Base-by-base conservation (phyloP, 2,888 invertebrate genomes). In the Eupeodes luniger region DNA sequence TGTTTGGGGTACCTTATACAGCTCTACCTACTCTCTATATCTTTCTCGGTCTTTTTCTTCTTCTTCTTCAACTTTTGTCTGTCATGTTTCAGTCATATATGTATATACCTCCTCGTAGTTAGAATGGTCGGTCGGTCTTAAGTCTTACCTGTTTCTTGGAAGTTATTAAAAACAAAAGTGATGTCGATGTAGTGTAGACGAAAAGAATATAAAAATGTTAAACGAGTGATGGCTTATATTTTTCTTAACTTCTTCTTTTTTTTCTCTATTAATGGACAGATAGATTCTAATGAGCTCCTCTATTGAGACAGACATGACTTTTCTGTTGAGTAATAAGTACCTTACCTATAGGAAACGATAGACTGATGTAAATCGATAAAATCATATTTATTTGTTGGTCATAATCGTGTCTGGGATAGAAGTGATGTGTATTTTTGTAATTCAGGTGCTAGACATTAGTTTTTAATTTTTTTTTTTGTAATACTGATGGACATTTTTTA, bases 121-220 rank as follows among this genome's bases (percentile, higher is more conserved):
- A 19, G 4, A 14, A 61, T 27, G 62, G 57, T 4, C 27, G 47
- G 27, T 66, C 19, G 40, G 47, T 36, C 36, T 27, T 78, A 55
- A 16, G 47, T 36, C 36, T 27, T 78, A 55, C 75, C 64, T 62
- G 85, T 82, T 27, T 86, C 82, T 75, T 86, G 86, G 82, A 86
- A 82, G 75, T 82, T 86, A 86, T 86, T 82, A 82, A 86, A 82
- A 79, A 69, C 40, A 86, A 86, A 86, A 86, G 82, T 86, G 86
- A 86, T 79, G 77, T 53, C 67, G 78, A 67, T 51, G 55, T 19
- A 80, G 27, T 14, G 40, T n/a, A 64, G 47, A 27, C 16, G 40
- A 44, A 70, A 16, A 62, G 34, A 44, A 40, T 69, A 75, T 64
- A 61, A 11, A 59, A 62, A 69, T 72, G 70, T 70, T 53, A 51